Percentiles rank a stretch among this genome's conserved stretches.
phyloP scores from a whole-genome alignment of 2,888 invertebrate genomes.

The Loripinus fragilis region DNA sequence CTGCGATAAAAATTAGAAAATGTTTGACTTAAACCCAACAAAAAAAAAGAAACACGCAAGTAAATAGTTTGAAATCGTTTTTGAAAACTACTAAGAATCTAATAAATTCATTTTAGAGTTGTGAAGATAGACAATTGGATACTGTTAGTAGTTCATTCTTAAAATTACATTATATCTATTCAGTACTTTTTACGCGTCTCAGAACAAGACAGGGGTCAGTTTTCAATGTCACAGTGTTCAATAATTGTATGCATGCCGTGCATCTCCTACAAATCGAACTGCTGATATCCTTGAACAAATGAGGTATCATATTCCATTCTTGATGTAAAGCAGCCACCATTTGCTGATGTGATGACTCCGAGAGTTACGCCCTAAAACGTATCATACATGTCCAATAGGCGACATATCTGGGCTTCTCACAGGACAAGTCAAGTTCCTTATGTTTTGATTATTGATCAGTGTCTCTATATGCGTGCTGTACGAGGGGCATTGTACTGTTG shows the following conservation, averaged over 20 bases:
- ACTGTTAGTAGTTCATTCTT: too few species aligned
- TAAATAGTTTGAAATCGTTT: too few species aligned
- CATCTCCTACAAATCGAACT: neutral
- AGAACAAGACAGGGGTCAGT: too few species aligned
- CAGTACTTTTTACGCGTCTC: too few species aligned
- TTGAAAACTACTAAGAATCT: too few species aligned
- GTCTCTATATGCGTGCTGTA: neutral
- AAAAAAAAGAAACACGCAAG: too few species aligned
- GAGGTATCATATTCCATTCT: neutral
- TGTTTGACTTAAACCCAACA: too few species aligned
- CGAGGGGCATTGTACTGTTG: neutral
- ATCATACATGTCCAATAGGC: neutral
- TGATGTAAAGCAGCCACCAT: neutral
- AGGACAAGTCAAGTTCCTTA: neutral
- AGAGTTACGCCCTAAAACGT: neutral
- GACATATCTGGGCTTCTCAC: neutral
- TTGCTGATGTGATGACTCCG: neutral
- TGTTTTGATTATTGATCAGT: neutral
- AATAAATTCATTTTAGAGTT: too few species aligned
- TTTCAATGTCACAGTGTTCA: neutral
- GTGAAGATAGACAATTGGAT: too few species aligned
- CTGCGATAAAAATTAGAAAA: too few species aligned
- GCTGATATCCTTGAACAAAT: neutral
- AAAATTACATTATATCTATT: too few species aligned
- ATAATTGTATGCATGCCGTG: neutral